Evolutionary conservation across 2,888 invertebrate species (phyloP).

Genomic region (Drosophila rubida): DNA sequence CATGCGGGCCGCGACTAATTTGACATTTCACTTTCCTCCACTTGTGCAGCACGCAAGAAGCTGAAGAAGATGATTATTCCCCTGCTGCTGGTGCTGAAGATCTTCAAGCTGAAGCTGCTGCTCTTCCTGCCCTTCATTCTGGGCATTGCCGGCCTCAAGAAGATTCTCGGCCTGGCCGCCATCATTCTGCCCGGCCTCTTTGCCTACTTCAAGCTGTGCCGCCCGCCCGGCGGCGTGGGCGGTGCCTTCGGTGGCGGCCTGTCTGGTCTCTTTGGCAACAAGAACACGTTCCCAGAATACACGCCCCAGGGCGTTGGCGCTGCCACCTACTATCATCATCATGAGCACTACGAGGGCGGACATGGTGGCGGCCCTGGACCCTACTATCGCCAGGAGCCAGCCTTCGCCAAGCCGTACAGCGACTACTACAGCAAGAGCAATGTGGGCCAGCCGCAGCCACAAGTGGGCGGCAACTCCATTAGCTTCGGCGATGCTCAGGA

Average conservation of each 20-base stretch:
- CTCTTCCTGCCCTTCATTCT: constrained; percentile 93
- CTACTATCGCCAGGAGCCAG: constrained; percentile 81
- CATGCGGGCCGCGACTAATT: constrained; percentile 26
- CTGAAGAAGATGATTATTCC: constrained; percentile 93
- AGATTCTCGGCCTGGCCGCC: constrained; percentile 92
- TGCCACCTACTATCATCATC: constrained; percentile 86
- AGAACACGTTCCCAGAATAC: constrained; percentile 87
- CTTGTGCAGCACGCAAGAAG: constrained; percentile 89
- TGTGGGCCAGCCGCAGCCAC: constrained; percentile 48
- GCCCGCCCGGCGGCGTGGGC: constrained; percentile 87
- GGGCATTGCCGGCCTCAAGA: constrained; percentile 93
- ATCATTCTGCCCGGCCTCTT: constrained; percentile 92
- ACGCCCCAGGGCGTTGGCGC: constrained; percentile 91
- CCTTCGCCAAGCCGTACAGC: constrained; percentile 83
- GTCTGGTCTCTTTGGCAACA: constrained; percentile 79
- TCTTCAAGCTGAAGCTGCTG: constrained; percentile 93
- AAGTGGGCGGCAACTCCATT: constrained; percentile 84
- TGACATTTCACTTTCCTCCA: not conserved
- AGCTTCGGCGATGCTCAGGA: constrained; percentile 88
- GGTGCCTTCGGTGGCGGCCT: constrained; percentile 83
- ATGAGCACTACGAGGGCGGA: constrained; percentile 82
- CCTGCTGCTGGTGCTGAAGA: constrained; percentile 91
- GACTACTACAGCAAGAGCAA: constrained; percentile 85
- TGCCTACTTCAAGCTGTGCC: constrained; percentile 94
- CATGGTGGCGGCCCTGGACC: constrained; percentile 66